These are phyloP conservation scores for Cydia pomonella DNA, from an alignment of 1,140 invertebrate genomes.

Conservation along the genomic window DNA sequence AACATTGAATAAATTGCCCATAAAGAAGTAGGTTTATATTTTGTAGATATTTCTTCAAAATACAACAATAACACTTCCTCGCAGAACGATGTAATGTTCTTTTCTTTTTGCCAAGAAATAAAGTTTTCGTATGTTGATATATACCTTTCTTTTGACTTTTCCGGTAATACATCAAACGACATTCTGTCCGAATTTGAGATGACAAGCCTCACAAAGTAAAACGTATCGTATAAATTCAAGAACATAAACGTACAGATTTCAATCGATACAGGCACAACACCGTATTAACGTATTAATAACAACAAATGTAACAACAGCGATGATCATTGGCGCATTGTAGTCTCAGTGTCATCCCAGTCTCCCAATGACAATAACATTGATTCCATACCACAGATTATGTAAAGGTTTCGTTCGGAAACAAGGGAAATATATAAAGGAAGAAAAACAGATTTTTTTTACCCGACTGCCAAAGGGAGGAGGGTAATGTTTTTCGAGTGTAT, in stretches of 20 bases:
- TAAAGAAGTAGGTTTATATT: neutral
- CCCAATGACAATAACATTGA: neutral
- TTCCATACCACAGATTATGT: neutral
- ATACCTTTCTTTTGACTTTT: neutral
- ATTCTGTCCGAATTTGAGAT: neutral
- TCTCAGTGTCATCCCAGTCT: too few species aligned
- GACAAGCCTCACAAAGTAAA: too few species aligned
- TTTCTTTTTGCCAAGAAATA: conserved; percentile 7
- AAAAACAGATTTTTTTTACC: too few species aligned
- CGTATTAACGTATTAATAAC: too few species aligned
- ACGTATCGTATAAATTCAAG: too few species aligned
- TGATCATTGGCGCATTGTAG: too few species aligned
- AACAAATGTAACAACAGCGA: too few species aligned
- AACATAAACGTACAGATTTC: neutral
- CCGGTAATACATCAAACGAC: neutral
- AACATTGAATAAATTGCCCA: conserved; percentile 24
- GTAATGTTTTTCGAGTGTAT: too few species aligned
- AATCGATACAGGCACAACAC: neutral
- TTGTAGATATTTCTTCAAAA: neutral
- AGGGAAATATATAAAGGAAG: too few species aligned
- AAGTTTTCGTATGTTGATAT: conserved; percentile 1
- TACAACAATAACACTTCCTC: neutral
- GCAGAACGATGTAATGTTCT: neutral
- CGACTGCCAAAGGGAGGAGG: too few species aligned
- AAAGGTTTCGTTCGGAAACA: too few species aligned